Evolutionary conservation across 2,888 invertebrate species (phyloP), one percentile per base, ranked within the genome.

Genomic region (Octodonta nipae): DNA sequence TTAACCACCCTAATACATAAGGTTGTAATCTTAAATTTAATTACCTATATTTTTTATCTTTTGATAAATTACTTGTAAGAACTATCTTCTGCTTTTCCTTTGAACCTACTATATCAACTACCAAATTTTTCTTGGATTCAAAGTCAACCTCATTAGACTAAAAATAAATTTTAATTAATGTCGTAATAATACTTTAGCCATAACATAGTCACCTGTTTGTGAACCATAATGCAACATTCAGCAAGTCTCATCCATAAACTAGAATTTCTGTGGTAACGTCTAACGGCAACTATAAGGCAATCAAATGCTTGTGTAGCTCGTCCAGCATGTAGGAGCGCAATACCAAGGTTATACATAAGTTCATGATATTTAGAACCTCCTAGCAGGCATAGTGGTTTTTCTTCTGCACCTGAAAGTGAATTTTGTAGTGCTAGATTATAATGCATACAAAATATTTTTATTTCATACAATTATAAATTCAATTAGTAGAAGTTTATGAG

Each of bases 231-330:
- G 57, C 89, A 89, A 54, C 92, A 89, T 61, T 95, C 95, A 0
- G 93, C 91, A 49, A 95, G 67, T 47, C 93, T 71, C 35, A 91
- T 65, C 93, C 95, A 96, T 24, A 95, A 69, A 34, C 85, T 69
- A 3, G 92, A 84, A 61, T 91, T 92, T 46, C 80, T 79, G 39
- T 85, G 86, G 51, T 83, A 86, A 35, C 82, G 75, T 41, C 87
- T 76, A 0, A 87, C 77, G 2, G 85, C 85, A 58, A 88, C 80
- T 8, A 86, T 75, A 26, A 93, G 72, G 57, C 86, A 89, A 52
- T 89, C 88, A 61, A 95, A 93, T 1, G 95, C 92, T 50, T 83
- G 79, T 38, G 72, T 68, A 1, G 86, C 75, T 47, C 84, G 76
- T 33, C 80, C 79, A 16, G 85, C 75, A 52, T 85, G 79, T 25